Evolutionary conservation across 2,113 vertebrate genomes (phyloP), one percentile per base, ranked within the genome.

Genomic region (Crotalus helleri): DNA sequence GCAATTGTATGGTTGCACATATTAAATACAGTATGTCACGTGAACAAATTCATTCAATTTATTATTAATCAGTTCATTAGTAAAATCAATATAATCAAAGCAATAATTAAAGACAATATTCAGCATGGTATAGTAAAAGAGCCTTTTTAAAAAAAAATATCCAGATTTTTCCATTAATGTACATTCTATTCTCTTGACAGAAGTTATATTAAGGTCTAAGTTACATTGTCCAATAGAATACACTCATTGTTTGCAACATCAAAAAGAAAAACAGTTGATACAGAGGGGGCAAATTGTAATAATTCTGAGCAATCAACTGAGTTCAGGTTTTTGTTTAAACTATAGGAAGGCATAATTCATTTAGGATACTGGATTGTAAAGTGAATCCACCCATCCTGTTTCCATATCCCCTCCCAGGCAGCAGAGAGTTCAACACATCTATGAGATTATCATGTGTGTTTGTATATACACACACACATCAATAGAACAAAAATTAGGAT

Each of bases 361-460:
- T 19, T 81, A 26, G 74, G 39, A 91, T 13, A 5, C 19, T 6
- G 1, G 64, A 46, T 29, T 26, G 39, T 54, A 57, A 91, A 59
- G 4, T 29, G 46, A 86, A 51, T 44, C 44, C 81, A 59, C 91
- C 81, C 55, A 86, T 91, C 91, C 91, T 91, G 91, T 91, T 91
- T 91, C 91, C 81, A 91, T n/a, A 54, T 81, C n/a, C 29, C 12
- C 15, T 87, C 81, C 81, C 81, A 23, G 81, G 19, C 33, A 61
- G 19, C 33, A 61, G 55, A 53, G 19, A 4, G 24, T 46, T 58
- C 54, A 46, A 24, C 6, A 58, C 55, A 58, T 57, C 44, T 58
- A 17, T 2, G 3, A 57, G 53, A 58, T 49, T 49, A 58, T 10
- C 5, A 4, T 29, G 26, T 29, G 26, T 69, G 64, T 33, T 69